Base-by-base conservation (phyloP, 2,888 invertebrate genomes). In the Thumatha senex region DNA sequence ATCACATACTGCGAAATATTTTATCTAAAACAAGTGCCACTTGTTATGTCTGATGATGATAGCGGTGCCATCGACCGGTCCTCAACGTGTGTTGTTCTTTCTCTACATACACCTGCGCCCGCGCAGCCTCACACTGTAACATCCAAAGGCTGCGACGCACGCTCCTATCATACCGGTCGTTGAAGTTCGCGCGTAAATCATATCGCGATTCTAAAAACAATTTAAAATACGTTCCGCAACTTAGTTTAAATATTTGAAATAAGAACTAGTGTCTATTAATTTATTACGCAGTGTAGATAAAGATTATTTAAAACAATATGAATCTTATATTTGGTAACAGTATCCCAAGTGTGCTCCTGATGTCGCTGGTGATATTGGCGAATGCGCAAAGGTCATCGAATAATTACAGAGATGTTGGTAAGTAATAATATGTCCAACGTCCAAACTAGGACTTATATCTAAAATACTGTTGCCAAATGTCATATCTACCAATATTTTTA, bases 331-430 rank as follows among this genome's bases (percentile, higher is more conserved):
- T 82, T 53, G 72, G 79, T 64, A 81, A 80, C 54, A 82, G 82
- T 62, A 71, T 89, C 61, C 82, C 82, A 24, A 81, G 85, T 84
- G 85, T 90, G 61, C 58, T 92, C 58, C 62, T 92, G 70, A 79
- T 90, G 61, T 86, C 84, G 34, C 66, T 92, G 63, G 82, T 90
- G 63, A 72, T 91, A 50, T 69, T 92, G 62, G 87, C 83, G 38
- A 88, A 80, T 74, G 90, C 91, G 44, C 92, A 92, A 74, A 86
- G 87, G 69, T 67, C 84, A 9, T 78, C 87, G 0, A 82, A 81
- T 58, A 82, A 80, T 59, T 75, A 80, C 49, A 80, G 83, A 77
- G 87, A 89, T 70, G 80, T 81, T 72, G 91, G 92, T 91, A 62
- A 86, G 89, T 82, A 45, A n/a, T n/a, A 47, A 29, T 45, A n/a